These are phyloP conservation scores for Silurus aristotelis DNA, from an alignment of 2,797 vertebrate genomes.

Conservation along the genomic window DNA sequence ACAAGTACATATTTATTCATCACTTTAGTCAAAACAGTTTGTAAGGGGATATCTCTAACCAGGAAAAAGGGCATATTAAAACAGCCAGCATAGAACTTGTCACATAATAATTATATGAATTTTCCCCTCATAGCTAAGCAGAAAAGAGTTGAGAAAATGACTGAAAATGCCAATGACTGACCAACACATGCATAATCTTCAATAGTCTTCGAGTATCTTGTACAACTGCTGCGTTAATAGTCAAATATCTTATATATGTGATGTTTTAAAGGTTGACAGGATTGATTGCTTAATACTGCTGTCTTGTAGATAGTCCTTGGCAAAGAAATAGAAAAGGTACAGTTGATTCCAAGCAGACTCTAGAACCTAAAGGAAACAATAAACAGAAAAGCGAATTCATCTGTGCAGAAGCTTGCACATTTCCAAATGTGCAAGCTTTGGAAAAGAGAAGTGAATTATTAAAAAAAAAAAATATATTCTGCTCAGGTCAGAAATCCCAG, in stretches of 20 bases:
- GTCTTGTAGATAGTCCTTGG: not conserved
- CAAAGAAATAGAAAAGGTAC: not conserved
- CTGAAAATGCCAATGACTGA: too few relatives aligned
- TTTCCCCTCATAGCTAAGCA: not conserved
- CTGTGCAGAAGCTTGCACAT: too few relatives aligned
- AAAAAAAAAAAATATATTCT: not conserved
- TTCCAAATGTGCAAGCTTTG: not conserved
- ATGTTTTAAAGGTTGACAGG: not conserved
- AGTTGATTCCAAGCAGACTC: not conserved
- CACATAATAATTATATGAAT: not conserved
- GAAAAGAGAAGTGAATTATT: not conserved
- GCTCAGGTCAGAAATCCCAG: not conserved
- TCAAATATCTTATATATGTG: not conserved
- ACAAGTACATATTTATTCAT: not conserved
- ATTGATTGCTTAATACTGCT: not conserved
- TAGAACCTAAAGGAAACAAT: conserved; percentile 7
- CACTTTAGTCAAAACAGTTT: not conserved
- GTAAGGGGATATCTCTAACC: not conserved
- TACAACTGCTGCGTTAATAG: not conserved
- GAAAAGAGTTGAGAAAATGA: not conserved
- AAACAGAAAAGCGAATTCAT: not conserved
- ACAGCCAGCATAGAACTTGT: not conserved
- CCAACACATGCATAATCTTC: not conserved
- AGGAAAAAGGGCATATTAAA: not conserved
- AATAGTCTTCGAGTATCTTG: not conserved